Base-by-base conservation (phyloP, 2,888 invertebrate species). In the Drosophila aldrichi region DNA sequence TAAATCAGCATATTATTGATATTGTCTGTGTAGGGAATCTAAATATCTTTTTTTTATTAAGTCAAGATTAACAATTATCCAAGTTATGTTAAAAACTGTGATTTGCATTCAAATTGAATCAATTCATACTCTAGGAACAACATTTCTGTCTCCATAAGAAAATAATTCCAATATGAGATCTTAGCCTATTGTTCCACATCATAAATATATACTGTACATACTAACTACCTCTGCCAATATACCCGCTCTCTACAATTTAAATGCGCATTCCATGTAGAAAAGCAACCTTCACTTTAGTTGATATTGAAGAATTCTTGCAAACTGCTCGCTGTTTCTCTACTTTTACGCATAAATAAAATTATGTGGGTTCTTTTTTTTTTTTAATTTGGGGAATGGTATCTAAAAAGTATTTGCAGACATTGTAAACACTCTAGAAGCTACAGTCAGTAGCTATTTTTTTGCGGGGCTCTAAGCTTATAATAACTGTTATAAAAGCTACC, bases 301-400 rank as follows among this genome's bases (percentile, higher is more conserved):
- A 43, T 49, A 63, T 59, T 61, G 3, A 36, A 46, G 38, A 48
- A 57, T 61, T 74, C 41, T 58, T 48, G 18, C 56, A 36, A 58
- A 61, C 36, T 70, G 58, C 49, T 59, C 68, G 64, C 65, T 55
- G 59, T 65, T 64, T 41, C 38, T 32, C 9, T 40, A 25, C 57
- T 46, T 52, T 25, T 62, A 36, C n/a, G 70, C 72, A 81, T 81
- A 81, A 46, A 38, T 10, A 38, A 38, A 25, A 10, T n/a, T 59
- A 18, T 54, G 54, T 61, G 29, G 43, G 43, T 9, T n/a, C 34
- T 12, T 44, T 20, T 38, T 9, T n/a, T 22, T 12, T 44, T 20
- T 38, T 40, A 14, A 44, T 46, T 36, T 49, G 12, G 25, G 36
- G 38, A 40, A 40, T 20, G 29, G n/a, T 18, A n/a, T 29, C 8